phyloP scores from a whole-genome alignment of 2,888 invertebrate species.

The Trichopoda pennipes region DNA sequence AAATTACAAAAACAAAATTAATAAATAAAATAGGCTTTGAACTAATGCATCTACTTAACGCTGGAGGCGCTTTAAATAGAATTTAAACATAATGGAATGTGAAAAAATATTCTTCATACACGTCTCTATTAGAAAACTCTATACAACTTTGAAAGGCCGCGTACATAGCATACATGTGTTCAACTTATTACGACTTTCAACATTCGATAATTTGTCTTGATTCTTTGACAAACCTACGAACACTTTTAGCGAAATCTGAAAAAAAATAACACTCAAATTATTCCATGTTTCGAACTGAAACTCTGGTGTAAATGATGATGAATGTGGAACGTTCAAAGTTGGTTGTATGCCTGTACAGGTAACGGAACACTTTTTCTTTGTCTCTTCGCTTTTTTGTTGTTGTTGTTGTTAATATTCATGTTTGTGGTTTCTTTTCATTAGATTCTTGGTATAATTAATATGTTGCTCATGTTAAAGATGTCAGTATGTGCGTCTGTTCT shows the following conservation, averaged over 20 bases:
- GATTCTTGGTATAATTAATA: constrained; percentile 62
- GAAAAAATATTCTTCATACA: too few relatives aligned
- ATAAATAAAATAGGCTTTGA: too few relatives aligned
- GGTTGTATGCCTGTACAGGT: constrained; percentile 33
- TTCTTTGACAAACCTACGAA: constrained; percentile 42
- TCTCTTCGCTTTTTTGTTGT: neutral
- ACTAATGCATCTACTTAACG: too few relatives aligned
- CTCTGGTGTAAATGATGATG: constrained; percentile 18
- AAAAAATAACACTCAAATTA: constrained; percentile 54
- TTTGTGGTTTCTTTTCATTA: constrained; percentile 44
- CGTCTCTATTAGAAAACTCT: neutral
- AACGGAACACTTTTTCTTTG: constrained; percentile 51
- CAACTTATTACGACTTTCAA: constrained; percentile 23
- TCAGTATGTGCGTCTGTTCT: constrained; percentile 7
- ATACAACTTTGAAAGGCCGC: neutral
- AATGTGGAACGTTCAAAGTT: constrained; percentile 44
- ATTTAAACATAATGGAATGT: too few relatives aligned
- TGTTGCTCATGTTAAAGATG: constrained; percentile 58
- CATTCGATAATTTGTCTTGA: constrained; percentile 61
- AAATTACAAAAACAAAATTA: too few relatives aligned
- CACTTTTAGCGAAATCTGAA: constrained; percentile 36
- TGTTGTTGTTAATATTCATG: neutral
- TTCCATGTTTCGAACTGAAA: constrained; percentile 46
- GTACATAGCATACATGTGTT: constrained; percentile 13
- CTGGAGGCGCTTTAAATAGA: too few relatives aligned